Base-by-base conservation (phyloP, 1,140 invertebrate genomes). In the Gerris buenoi region DNA sequence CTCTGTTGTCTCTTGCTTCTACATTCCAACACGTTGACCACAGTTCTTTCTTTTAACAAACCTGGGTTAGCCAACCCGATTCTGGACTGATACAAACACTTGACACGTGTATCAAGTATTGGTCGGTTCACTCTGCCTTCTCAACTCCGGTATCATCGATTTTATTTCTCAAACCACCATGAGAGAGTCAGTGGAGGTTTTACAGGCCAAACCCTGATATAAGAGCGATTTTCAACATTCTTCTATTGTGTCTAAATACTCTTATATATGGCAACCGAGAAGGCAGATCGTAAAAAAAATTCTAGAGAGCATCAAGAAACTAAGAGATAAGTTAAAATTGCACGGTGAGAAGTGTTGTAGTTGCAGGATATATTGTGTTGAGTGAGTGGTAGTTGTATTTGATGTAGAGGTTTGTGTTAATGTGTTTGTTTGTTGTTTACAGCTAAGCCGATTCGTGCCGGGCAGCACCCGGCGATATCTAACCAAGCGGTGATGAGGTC, bases 391-490 rank as follows among this genome's bases (percentile, higher is more conserved):
- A 56, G 46, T 13, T 13, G n/a, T 13, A 56, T n/a, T n/a, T 56
- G 10, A 13, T 13, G 46, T 56, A 13, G 10, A 56, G n/a, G 46
- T 13, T 13, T n/a, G n/a, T 13, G 10, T 56, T 56, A 10, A 56
- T 13, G 46, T 46, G 33, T 67, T 68, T 69, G 71, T 65, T 73
- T 70, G 65, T 70, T 68, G 71, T 71, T 71, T 73, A 2, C 78
- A 88, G 93, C 93, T 25, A 97, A 97, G 79, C 93, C 94, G 22
- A 97, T 97, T 73, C 85, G 93, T 66, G 91, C 93, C 63, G 94
- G 93, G 28, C 93, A 92, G 75, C 88, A 89, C 58, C 87, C 88
- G 69, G 46, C 27, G 1, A 77, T 81, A 29, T 74, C 77, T 72
- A 79, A 83, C 66, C 75, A 74, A 58, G 71, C 77, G 67, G 62